Conservation (phyloP, 1,140 invertebrate genomes). For the Oscheius sp. region DNA sequence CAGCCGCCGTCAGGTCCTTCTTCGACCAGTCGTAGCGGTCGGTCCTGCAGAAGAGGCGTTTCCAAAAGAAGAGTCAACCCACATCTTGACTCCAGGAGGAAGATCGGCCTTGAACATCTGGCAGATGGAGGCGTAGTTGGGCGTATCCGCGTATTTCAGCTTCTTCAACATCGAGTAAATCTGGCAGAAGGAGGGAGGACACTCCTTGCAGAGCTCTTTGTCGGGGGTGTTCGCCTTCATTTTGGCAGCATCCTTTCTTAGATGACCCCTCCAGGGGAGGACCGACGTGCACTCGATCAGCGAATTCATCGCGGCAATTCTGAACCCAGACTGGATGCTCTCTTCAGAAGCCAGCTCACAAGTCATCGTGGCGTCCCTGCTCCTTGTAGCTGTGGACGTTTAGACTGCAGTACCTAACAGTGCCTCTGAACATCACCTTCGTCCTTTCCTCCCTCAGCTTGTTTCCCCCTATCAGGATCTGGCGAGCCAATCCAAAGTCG, state of each 20-base stretch:
- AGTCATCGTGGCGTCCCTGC: slow-evolving; percentile 63
- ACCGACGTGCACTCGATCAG: slow-evolving; percentile 74
- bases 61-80: too few species aligned
- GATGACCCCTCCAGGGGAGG: slow-evolving; percentile 76
- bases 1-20: background rate
- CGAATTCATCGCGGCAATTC: slow-evolving; percentile 12
- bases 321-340: slow-evolving; percentile 3
- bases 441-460: slow-evolving; percentile 40
- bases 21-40: slow-evolving; percentile 48
- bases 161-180: slow-evolving; percentile 38
- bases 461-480: slow-evolving; percentile 42
- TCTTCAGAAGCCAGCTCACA: slow-evolving; percentile 74
- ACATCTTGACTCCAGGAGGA: slow-evolving; percentile 22
- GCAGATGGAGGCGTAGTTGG: slow-evolving; percentile 37
- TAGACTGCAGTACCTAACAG: slow-evolving; percentile 94
- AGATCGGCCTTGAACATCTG: slow-evolving; percentile 39
- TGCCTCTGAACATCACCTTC: slow-evolving; percentile 71
- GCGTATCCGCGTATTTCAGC: slow-evolving; percentile 45
- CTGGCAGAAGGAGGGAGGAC: slow-evolving; percentile 41
- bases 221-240: slow-evolving; percentile 45
- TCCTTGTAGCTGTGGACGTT: slow-evolving; percentile 95
- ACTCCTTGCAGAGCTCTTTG: slow-evolving; percentile 24
- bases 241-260: slow-evolving; percentile 36
- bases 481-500: slow-evolving; percentile 54
- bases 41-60: too few species aligned